phyloP scores from a whole-genome alignment of 37 sponge, comb jelly and placozoan species.

The Haliclona indistincta region DNA sequence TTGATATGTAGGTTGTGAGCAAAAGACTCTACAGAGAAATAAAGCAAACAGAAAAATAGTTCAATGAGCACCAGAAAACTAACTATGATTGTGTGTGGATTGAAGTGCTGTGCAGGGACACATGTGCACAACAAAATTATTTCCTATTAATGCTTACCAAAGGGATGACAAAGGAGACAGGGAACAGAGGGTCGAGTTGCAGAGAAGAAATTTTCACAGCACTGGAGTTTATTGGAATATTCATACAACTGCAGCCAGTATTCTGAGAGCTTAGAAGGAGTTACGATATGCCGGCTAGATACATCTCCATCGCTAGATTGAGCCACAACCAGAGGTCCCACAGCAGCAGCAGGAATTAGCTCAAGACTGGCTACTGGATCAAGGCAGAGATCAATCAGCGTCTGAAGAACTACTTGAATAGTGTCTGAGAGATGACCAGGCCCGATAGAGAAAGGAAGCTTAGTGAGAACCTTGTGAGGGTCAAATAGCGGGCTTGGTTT shows the following conservation, averaged over 20 bases:
- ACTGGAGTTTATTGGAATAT: constrained; percentile 34
- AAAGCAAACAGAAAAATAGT: background rate
- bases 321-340: constrained; percentile 18
- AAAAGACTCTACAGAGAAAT: constrained; percentile 19
- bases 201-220: constrained; percentile 81
- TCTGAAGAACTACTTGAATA: constrained; percentile 43
- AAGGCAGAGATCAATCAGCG: constrained; percentile 47
- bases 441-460: constrained; percentile 52
- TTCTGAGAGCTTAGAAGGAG: constrained; percentile 57
- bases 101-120: background rate
- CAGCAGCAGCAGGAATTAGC: constrained; percentile 31
- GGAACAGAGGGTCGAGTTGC: constrained; percentile 61
- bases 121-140: background rate
- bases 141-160: constrained; percentile 43
- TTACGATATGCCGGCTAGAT: background rate
- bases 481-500: constrained; percentile 67
- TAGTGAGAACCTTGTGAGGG: constrained; percentile 15
- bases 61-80: background rate
- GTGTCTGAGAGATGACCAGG: constrained; percentile 55
- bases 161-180: constrained; percentile 79
- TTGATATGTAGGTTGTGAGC: constrained; percentile 37
- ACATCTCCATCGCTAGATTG: background rate
- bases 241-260: constrained; percentile 55
- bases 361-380: constrained; percentile 45
- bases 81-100: background rate